Evolutionary conservation across 2,888 invertebrate genomes (phyloP).

Genomic region (Altica lythri): DNA sequence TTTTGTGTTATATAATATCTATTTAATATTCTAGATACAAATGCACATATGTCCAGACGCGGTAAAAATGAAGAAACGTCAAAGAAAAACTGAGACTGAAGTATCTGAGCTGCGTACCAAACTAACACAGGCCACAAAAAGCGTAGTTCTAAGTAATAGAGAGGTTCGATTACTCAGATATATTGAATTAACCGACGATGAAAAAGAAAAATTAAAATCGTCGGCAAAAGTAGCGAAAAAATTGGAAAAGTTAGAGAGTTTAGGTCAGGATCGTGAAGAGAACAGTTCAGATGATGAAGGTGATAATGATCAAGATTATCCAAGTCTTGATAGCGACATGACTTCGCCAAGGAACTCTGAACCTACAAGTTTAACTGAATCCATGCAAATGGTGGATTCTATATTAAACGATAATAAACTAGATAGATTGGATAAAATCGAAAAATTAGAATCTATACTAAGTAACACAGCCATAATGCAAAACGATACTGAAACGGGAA

Average conservation of each 20-base stretch:
- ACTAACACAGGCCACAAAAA: slow-evolving; percentile 79
- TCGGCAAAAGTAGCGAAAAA: slow-evolving; percentile 92
- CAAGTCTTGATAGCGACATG: slow-evolving; percentile 77
- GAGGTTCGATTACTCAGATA: slow-evolving; percentile 84
- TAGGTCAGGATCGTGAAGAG: slow-evolving; percentile 71
- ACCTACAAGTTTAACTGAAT: slow-evolving; percentile 83
- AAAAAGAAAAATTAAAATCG: slow-evolving; percentile 88
- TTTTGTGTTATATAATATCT: too few relatives aligned
- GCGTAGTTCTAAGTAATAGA: slow-evolving; percentile 87
- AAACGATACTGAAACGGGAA: slow-evolving; percentile 57
- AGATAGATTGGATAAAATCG: slow-evolving; percentile 84
- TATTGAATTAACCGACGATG: slow-evolving; percentile 88
- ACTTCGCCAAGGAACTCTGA: slow-evolving; percentile 78
- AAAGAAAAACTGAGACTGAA: slow-evolving; percentile 89
- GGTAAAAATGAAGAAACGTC: slow-evolving; percentile 85
- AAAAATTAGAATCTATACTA: slow-evolving; percentile 83
- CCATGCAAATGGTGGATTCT: slow-evolving; percentile 88
- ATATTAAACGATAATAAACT: slow-evolving; percentile 80
- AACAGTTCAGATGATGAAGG: slow-evolving; percentile 79
- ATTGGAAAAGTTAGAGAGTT: slow-evolving; percentile 84
- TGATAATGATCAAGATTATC: slow-evolving; percentile 76
- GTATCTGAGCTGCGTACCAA: slow-evolving; percentile 84
- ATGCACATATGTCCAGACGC: slow-evolving; percentile 85
- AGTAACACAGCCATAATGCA: slow-evolving; percentile 77
- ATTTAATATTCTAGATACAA: too few relatives aligned